Conservation (phyloP, 2,797 vertebrate genomes). For the Saguinus oedipus region DNA sequence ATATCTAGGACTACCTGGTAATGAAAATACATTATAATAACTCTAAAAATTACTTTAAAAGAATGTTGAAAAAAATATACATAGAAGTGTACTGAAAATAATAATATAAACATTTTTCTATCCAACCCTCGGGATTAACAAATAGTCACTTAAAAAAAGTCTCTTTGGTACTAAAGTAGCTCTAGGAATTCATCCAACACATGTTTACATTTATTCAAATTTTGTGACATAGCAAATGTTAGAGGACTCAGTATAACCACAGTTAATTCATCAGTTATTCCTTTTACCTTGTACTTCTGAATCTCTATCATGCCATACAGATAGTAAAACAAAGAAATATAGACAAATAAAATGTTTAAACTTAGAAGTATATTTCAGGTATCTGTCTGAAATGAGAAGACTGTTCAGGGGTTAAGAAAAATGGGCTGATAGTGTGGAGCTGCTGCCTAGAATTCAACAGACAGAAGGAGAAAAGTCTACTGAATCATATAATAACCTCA, state of each 20-base stretch:
- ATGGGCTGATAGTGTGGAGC: neutral
- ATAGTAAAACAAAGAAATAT: neutral
- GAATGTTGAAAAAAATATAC: neutral
- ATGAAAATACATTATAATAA: conserved; percentile 9
- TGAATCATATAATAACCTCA: neutral
- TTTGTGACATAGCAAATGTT: neutral
- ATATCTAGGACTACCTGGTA: neutral
- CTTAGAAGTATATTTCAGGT: neutral
- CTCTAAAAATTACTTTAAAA: conserved; percentile 10
- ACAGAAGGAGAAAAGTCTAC: neutral
- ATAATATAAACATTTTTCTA: neutral
- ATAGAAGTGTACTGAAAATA: conserved; percentile 22
- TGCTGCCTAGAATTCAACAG: neutral
- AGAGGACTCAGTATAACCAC: neutral
- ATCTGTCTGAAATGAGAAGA: neutral
- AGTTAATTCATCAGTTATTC: neutral
- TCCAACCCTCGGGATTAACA: neutral
- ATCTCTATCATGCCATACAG: neutral
- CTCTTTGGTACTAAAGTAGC: neutral
- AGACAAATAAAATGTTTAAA: conserved; percentile 21
- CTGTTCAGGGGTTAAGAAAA: neutral
- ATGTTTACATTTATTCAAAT: conserved; percentile 8
- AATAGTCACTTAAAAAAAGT: neutral
- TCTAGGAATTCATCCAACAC: conserved; percentile 5
- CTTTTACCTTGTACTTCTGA: conserved; percentile 32